A percentile compares a stretch with the other conserved stretches of the same genome.
Conservation (phyloP, 2,797 vertebrate genomes). For the Acipenser transmontanus region DNA sequence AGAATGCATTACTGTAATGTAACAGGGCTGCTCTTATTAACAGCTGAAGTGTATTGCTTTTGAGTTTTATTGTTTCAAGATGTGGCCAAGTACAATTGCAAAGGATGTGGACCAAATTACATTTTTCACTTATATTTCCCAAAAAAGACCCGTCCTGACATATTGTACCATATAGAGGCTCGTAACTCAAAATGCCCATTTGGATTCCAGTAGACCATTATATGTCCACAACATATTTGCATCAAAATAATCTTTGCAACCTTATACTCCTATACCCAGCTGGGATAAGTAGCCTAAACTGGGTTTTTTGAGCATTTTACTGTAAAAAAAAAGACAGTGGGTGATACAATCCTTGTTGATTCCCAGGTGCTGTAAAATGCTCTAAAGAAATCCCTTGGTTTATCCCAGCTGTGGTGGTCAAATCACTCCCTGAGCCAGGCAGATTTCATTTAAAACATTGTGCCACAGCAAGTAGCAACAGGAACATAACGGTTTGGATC, state of each 20-base stretch:
- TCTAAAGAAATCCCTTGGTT: too few species aligned
- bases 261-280: neutral
- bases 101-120: constrained; percentile 19
- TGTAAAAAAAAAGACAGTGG: neutral
- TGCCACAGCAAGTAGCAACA: too few species aligned
- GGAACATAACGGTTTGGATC: too few species aligned
- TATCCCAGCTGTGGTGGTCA: too few species aligned
- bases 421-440: too few species aligned
- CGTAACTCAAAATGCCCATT: neutral
- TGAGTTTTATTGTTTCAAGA: constrained; percentile 25
- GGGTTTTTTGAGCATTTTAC: neutral
- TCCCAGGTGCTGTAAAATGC: too few species aligned
- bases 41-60: constrained; percentile 24
- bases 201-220: neutral
- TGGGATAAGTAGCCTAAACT: neutral
- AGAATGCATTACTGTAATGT: constrained; percentile 22
- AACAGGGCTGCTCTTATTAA: constrained; percentile 27
- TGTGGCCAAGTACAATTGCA: constrained; percentile 19
- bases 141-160: neutral
- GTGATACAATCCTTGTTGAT: too few species aligned
- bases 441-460: too few species aligned
- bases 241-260: neutral
- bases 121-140: constrained; percentile 6
- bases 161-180: neutral
- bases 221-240: too few species aligned